A percentile compares a stretch with the other conserved stretches of the same genome.
These are phyloP conservation scores for Apostichopus californicus DNA, from an alignment of 35 echinoderm and acorn worm species.

Conservation along the genomic window DNA sequence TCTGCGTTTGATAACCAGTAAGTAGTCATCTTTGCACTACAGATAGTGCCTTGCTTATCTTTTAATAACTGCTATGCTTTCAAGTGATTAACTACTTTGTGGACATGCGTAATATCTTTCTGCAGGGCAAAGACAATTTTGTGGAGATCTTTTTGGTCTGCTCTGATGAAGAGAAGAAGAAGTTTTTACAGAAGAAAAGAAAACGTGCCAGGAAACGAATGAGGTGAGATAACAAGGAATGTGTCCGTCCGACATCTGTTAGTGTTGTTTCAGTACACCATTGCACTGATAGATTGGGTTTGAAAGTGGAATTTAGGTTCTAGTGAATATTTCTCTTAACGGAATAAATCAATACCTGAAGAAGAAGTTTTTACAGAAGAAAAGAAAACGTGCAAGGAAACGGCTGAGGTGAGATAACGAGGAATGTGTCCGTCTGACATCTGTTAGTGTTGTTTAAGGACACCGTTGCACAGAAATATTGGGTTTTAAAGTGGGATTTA, in stretches of 20 bases:
- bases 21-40: too few relatives aligned
- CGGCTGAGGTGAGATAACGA: conserved; percentile 49
- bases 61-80: not conserved
- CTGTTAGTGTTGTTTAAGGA: not conserved
- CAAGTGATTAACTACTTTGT: not conserved
- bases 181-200: conserved; percentile 80
- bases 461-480: too few relatives aligned
- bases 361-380: conserved; percentile 83
- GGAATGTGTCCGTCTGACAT: not conserved
- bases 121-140: conserved; percentile 54
- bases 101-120: not conserved
- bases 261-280: not conserved
- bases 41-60: too few relatives aligned
- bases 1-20: too few relatives aligned
- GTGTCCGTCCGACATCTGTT: not conserved
- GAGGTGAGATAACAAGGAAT: conserved; percentile 40
- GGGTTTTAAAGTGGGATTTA: too few relatives aligned
- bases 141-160: conserved; percentile 78
- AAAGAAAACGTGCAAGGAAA: conserved; percentile 83
- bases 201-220: conserved; percentile 77
- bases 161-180: conserved; percentile 75
- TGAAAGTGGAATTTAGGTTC: too few relatives aligned
- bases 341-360: too few relatives aligned
- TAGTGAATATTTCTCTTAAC: too few relatives aligned
- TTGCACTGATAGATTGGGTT: too few relatives aligned